phyloP scores from a whole-genome alignment of 2,888 invertebrate genomes.

The Catocala fraxini region DNA sequence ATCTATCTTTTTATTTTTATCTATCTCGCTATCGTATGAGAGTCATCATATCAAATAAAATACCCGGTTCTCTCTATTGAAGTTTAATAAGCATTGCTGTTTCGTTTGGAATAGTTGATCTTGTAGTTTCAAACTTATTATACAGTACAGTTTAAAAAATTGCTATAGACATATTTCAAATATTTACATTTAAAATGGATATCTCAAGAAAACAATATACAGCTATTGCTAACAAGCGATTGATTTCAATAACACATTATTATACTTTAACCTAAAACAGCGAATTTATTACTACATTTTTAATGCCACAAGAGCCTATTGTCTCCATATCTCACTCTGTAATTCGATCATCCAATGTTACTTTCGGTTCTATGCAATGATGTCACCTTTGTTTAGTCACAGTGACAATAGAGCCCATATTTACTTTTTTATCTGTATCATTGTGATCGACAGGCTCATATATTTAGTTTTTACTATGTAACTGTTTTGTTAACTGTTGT shows the following conservation, averaged over 20 bases:
- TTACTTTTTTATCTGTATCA: conserved; percentile 66
- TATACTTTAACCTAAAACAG: neutral
- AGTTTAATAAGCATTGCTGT: too few species aligned
- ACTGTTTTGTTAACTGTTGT: conserved; percentile 40
- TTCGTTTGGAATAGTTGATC: too few species aligned
- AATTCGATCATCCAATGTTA: conserved; percentile 62
- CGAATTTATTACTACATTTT: neutral
- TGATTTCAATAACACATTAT: neutral
- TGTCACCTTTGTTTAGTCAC: conserved; percentile 68
- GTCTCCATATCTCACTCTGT: conserved; percentile 55
- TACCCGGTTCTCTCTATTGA: too few species aligned
- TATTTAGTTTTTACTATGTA: conserved; percentile 39
- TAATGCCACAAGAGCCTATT: conserved; percentile 45
- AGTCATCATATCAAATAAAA: too few species aligned
- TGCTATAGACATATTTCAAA: too few species aligned
- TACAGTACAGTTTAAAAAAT: too few species aligned
- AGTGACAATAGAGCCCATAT: conserved; percentile 64
- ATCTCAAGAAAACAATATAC: too few species aligned
- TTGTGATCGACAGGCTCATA: conserved; percentile 40
- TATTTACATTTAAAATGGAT: too few species aligned
- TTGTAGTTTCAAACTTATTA: too few species aligned
- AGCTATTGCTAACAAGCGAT: too few species aligned
- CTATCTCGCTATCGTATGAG: too few species aligned
- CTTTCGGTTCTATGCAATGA: conserved; percentile 66
- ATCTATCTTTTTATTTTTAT: too few species aligned